Evolutionary conservation across 2,113 vertebrate genomes (phyloP), one percentile per base, ranked within the genome.

Genomic region (Paralichthys olivaceus): DNA sequence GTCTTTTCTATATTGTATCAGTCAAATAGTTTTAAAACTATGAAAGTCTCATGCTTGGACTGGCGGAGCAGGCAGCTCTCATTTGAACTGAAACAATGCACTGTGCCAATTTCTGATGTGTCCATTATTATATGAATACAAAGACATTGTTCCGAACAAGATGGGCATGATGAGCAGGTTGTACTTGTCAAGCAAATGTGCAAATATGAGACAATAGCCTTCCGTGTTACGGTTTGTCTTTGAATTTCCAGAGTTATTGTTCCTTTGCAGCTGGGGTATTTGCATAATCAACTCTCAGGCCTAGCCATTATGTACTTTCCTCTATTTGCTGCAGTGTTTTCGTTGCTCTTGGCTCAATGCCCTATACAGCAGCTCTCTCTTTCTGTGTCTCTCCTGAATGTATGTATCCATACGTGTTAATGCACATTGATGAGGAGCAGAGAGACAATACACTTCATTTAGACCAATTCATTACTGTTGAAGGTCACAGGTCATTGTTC

Each of bases 241-340:
- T 89, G 89, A 88, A 87, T 91, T 87, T 86, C 32, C 80, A 70
- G 43, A 84, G 81, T 89, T 91, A 90, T 93, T 93, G 87, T 91
- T 87, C 75, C 71, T 88, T 89, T 87, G 87, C 91, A 90, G 87
- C 91, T 90, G 92, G 82, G 87, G 67, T 81, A 90, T 92, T 93
- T 92, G 89, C 92, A 93, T 93, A 91, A 91, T 91, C 83, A 90
- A 87, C 84, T 88, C 86, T 77, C 74, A 75, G 88, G 80, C 83
- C 81, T 75, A 68, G 69, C 84, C 45, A 90, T 91, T 92, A 88
- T 93, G 79, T 82, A 69, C 75, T 75, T 79, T 73, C 64, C 72
- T 54, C 69, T 85, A 82, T 87, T 90, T 89, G 62, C 77, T 88
- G 71, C 81, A 84, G 79, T 83, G 66, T 83, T 87, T 90, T 91